Evolutionary conservation across 2,888 invertebrate genomes (phyloP), one percentile per base, ranked within the genome.

Genomic region (Melieria picta): DNA sequence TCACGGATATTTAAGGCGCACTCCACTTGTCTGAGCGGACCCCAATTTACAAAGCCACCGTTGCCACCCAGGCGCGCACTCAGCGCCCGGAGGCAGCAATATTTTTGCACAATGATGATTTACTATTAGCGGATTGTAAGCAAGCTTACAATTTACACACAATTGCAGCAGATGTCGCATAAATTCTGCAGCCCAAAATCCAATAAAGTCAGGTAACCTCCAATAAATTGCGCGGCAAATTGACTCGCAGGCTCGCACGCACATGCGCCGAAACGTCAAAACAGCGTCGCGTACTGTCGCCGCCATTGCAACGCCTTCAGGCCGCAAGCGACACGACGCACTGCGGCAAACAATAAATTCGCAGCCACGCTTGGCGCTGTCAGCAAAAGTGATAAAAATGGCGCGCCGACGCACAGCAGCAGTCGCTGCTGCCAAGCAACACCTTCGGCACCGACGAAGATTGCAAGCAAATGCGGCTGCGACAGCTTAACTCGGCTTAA

Each of bases 281-380:
- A 58, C 48, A 57, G 48, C 48, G 58, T 30, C 47, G 42, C 16
- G 6, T 52, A 30, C 30, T 52, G 11, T 52, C 9, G 52, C 52
- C 52, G 13, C 50, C 7, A 11, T 50, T 52, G 52, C 52, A 13
- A 52, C 13, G 52, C 52, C 30, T 30, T 30, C 30, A 30, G 30
- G 30, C 30, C 30, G 30, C 30, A 30, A 30, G 30, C 30, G 30
- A 30, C 30, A 30, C 30, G 3, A 30, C 30, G 30, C 30, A 30
- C 30, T 30, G 30, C 30, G 5, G 7, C 16, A 4, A 55, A 52
- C 45, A 42, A 52, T 64, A 64, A 55, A 52, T 62, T 47, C 47
- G 62, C 62, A 62, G 62, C 16, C 47, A 30, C 45, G n/a, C 61
- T 45, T 13, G 9, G 47, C 47, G 62, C 64, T 65, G 56, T 56